Percentiles rank a stretch among this genome's conserved stretches.
phyloP scores from a whole-genome alignment of 1,140 invertebrate genomes.

The Papilio machaon region DNA sequence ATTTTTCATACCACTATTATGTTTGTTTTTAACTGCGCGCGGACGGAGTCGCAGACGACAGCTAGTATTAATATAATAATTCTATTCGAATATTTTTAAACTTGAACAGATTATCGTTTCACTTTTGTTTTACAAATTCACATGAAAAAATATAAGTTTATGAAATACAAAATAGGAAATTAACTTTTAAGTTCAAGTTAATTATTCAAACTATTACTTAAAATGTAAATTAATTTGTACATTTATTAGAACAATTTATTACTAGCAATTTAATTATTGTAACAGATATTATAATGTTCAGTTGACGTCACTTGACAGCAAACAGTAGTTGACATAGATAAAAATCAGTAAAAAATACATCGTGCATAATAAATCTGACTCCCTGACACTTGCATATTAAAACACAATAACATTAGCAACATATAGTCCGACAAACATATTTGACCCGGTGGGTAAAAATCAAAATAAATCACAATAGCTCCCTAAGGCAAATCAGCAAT shows the following conservation, averaged over 20 bases:
- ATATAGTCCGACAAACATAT: neutral
- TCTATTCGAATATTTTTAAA: no score
- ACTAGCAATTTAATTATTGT: neutral
- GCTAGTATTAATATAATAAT: no score
- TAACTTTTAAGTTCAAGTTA: no score
- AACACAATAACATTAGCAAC: constrained; percentile 6
- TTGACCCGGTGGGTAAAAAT: neutral
- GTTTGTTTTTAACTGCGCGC: no score
- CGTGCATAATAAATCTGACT: neutral
- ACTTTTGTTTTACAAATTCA: no score
- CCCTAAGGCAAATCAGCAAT: no score
- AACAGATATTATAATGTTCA: neutral
- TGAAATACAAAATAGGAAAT: no score
- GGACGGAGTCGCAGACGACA: no score
- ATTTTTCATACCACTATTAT: no score
- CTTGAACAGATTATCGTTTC: no score
- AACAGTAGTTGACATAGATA: neutral
- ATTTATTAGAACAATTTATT: neutral
- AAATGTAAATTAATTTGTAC: neutral
- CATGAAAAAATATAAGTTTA: no score
- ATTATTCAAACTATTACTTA: neutral
- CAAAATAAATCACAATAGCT: neutral
- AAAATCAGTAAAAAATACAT: neutral
- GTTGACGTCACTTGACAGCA: neutral
- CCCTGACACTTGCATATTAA: neutral